A percentile compares a stretch with the other conserved stretches of the same genome.
These are phyloP conservation scores for Abscondita cerata DNA, from an alignment of 2,888 invertebrate species.

Conservation along the genomic window DNA sequence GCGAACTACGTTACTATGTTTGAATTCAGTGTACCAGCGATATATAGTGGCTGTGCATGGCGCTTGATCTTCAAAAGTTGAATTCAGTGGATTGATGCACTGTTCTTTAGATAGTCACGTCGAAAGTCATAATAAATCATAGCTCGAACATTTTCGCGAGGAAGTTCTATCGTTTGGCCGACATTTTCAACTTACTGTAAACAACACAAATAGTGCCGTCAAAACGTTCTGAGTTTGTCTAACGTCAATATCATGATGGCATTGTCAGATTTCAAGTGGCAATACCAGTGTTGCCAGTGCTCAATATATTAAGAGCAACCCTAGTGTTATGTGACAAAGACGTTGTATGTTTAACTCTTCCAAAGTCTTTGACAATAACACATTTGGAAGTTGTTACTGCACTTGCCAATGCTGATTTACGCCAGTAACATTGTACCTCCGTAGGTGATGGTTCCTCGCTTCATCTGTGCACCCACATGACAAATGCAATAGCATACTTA, in stretches of 20 bases:
- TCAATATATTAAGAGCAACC: not conserved
- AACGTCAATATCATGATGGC: not conserved
- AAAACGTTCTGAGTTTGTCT: not conserved
- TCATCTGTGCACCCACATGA: no score
- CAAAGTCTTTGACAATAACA: no score
- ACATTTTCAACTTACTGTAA: not conserved
- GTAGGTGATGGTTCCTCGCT: no score
- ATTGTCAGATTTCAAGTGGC: not conserved
- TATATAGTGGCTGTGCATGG: not conserved
- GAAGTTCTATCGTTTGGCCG: not conserved
- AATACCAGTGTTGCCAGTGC: not conserved
- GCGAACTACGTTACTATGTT: not conserved
- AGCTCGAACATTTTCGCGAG: not conserved
- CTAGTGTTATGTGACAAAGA: no score
- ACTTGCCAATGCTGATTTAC: no score
- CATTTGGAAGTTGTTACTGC: no score
- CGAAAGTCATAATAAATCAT: no score
- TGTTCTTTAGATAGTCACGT: not conserved
- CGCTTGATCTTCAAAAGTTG: not conserved
- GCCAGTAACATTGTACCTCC: no score
- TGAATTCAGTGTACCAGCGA: not conserved
- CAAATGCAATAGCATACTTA: no score
- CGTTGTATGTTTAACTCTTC: no score
- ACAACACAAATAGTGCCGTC: slow-evolving; percentile 1
- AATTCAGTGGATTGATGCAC: slow-evolving; percentile 1